Evolutionary conservation across 2,113 vertebrate species (phyloP).

Genomic region (Rhinoptilus africanus): DNA sequence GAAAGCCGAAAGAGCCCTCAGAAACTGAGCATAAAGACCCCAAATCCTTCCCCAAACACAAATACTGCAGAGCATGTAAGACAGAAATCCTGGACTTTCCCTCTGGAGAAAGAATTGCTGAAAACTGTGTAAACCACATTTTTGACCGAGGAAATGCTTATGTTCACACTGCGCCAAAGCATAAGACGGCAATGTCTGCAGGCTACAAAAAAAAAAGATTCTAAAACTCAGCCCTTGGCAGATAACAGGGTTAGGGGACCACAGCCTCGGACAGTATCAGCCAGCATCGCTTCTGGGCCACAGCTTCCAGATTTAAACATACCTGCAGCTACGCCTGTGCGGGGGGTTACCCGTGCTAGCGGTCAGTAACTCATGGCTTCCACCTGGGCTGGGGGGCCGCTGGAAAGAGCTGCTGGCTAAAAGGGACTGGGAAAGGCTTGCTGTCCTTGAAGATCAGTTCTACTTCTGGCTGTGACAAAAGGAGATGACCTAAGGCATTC

Average conservation of each 20-base stretch:
- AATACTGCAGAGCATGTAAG: neutral
- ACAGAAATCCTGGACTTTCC: neutral
- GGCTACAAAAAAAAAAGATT: neutral
- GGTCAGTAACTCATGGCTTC: rapidly evolving
- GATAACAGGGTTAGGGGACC: neutral
- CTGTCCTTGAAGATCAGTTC: neutral
- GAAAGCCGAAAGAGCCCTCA: neutral
- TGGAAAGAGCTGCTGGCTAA: neutral
- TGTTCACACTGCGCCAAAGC: neutral
- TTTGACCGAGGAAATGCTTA: neutral
- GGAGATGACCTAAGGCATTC: neutral
- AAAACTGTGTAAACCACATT: neutral
- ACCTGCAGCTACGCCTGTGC: neutral
- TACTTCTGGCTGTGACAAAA: neutral
- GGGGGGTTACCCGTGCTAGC: too few relatives aligned
- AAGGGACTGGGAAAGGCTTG: neutral
- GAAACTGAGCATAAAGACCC: neutral
- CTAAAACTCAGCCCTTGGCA: neutral
- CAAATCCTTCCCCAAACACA: neutral
- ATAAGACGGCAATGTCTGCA: neutral
- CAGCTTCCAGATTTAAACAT: neutral
- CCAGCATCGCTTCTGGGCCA: neutral
- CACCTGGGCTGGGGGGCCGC: neutral
- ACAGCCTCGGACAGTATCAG: neutral
- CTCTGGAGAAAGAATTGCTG: neutral